phyloP scores from a whole-genome alignment of 1,140 invertebrate species.

The Sweltsa coloradensis region DNA sequence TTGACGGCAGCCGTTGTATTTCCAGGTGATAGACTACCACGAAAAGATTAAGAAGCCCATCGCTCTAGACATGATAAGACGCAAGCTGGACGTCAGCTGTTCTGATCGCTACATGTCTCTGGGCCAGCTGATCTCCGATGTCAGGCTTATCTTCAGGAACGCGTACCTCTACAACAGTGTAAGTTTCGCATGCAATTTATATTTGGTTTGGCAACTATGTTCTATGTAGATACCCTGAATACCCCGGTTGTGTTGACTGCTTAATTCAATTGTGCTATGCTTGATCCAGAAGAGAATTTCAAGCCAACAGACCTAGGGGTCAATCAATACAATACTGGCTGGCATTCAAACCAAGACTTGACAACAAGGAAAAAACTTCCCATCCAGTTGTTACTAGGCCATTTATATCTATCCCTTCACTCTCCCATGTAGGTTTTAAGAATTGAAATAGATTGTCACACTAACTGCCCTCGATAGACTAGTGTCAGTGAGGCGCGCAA shows the following conservation, averaged over 20 bases:
- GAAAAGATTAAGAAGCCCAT: constrained; percentile 65
- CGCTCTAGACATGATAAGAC: constrained; percentile 68
- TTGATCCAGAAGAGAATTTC: too few relatives aligned
- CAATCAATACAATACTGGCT: too few relatives aligned
- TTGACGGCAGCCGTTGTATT: constrained; percentile 18
- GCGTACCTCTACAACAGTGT: constrained; percentile 75
- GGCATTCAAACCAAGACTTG: too few relatives aligned
- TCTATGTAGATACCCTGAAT: not conserved
- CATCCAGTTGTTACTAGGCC: too few relatives aligned
- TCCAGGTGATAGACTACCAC: constrained; percentile 64
- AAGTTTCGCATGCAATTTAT: constrained; percentile 29
- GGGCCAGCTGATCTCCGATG: constrained; percentile 65
- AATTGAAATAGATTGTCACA: too few relatives aligned
- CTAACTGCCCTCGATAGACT: too few relatives aligned
- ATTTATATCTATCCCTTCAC: too few relatives aligned
- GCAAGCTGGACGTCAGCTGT: constrained; percentile 57
- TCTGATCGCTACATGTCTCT: constrained; percentile 61
- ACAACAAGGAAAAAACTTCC: too few relatives aligned
- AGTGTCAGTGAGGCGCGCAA: too few relatives aligned
- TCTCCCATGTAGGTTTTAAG: too few relatives aligned
- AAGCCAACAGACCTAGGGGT: too few relatives aligned
- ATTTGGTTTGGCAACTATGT: not conserved
- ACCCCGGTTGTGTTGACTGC: not conserved
- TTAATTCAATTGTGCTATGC: not conserved
- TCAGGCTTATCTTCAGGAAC: constrained; percentile 77